Conservation (phyloP, 2,113 vertebrate genomes). For the Embiotoca jacksoni region DNA sequence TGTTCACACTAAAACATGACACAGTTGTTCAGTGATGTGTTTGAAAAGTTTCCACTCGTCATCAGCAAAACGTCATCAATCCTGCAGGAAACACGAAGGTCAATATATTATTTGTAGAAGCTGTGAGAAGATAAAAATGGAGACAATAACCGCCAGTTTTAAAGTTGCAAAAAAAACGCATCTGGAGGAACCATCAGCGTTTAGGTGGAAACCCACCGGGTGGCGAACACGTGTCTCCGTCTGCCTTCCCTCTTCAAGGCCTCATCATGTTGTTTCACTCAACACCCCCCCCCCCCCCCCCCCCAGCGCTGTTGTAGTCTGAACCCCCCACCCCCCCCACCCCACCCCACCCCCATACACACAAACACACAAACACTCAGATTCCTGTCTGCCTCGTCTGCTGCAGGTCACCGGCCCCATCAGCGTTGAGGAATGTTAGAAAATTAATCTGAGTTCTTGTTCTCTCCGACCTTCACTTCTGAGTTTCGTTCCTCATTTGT, state of each 20-base stretch:
- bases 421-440: constrained; percentile 52
- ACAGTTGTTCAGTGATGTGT: too few species aligned
- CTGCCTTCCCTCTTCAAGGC: constrained; percentile 38
- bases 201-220: constrained; percentile 18
- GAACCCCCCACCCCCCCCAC: background rate
- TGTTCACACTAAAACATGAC: too few species aligned
- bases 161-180: too few species aligned
- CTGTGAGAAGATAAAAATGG: too few species aligned
- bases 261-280: constrained; percentile 1
- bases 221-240: constrained; percentile 47
- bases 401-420: constrained; percentile 28
- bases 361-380: too few species aligned
- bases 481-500: background rate
- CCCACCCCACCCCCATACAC: background rate
- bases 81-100: too few species aligned
- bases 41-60: too few species aligned
- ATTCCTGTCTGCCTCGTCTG: constrained; percentile 21
- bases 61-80: too few species aligned
- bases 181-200: background rate
- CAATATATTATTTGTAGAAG: too few species aligned
- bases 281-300: background rate
- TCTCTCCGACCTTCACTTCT: constrained; percentile 13
- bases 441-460: constrained; percentile 7
- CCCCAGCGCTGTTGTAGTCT: background rate
- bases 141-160: too few species aligned